Base-by-base conservation (phyloP, 2,888 invertebrate species). In the Caenorhabditis doughertyi region DNA sequence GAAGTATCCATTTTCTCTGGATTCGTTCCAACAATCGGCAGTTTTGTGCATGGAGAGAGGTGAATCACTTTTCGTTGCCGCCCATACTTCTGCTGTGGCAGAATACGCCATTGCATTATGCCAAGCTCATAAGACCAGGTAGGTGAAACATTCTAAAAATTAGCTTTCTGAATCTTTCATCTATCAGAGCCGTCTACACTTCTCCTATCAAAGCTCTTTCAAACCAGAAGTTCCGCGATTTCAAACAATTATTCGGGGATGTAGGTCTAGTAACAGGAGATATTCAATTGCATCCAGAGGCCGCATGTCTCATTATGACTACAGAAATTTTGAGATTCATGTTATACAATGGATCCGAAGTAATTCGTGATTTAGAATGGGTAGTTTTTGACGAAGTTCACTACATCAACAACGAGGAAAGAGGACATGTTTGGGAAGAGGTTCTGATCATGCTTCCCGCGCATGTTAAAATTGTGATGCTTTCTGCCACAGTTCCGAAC, bases 381-480 rank as follows among this genome's bases (percentile, higher is more conserved):
- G 99, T 99, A 2, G 96, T 99, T 90, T 99, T 99, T 92, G 99
- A 99, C 92, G 99, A 99, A 93, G 97, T 98, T 8, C 99, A 99
- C 92, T 99, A 99, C 92, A 96, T 99, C 85, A 99, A 98, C 92
- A 97, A 99, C 93, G 94, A 95, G 51, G 96, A 97, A 95, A 94
- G 99, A 84, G 99, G 99, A 13, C 97, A 98, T 91, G 99, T 99
- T 0, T 99, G 99, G 99, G 99, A 99, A 93, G 98, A 99, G 87
- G 97, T 97, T 0, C 93, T 99, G 3, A 99, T 99, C 89, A 94
- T 99, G 92, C 93, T 99, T 68, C 98, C 99, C 3, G 94, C 95
- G 7, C 96, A 97, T 92, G 97, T 99, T 8, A 96, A 95, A 89
- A 97, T 99, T 82, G 97, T 99, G 35, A 95, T 99, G 95, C 93